Evolutionary conservation across 2,797 vertebrate species (phyloP).

Genomic region (Neopelma chrysocephalum): DNA sequence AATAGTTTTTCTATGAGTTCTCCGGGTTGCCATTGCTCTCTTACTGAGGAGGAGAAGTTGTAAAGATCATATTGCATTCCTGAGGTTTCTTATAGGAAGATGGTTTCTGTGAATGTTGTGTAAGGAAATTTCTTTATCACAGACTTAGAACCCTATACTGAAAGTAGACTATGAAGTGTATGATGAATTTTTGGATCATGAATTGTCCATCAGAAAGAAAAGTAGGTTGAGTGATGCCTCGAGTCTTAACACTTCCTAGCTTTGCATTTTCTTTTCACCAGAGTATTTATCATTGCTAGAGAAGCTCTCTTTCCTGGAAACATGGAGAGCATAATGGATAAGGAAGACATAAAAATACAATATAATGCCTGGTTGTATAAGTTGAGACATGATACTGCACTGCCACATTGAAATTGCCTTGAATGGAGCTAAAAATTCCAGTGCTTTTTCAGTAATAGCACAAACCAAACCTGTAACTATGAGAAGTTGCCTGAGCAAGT

Average conservation of each 20-base stretch:
- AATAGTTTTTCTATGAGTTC: background rate
- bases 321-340: background rate
- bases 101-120: background rate
- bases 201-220: background rate
- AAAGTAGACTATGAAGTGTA: background rate
- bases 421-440: background rate
- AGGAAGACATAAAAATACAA: background rate
- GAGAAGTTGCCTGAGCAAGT: background rate
- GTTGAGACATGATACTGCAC: background rate
- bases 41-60: background rate
- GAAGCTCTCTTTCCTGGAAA: background rate
- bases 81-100: background rate
- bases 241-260: background rate
- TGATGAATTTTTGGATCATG: background rate
- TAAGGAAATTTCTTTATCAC: background rate
- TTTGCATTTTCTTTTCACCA: background rate
- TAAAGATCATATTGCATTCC: background rate
- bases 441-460: background rate
- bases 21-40: background rate
- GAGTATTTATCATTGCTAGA: background rate
- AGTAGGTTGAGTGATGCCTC: background rate
- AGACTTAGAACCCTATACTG: background rate
- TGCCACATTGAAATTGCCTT: background rate
- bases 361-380: background rate
- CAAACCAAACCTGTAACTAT: background rate